Evolutionary conservation across 2,797 vertebrate species (phyloP), one percentile per base, ranked within the genome.

Genomic region (Furcifer pardalis): DNA sequence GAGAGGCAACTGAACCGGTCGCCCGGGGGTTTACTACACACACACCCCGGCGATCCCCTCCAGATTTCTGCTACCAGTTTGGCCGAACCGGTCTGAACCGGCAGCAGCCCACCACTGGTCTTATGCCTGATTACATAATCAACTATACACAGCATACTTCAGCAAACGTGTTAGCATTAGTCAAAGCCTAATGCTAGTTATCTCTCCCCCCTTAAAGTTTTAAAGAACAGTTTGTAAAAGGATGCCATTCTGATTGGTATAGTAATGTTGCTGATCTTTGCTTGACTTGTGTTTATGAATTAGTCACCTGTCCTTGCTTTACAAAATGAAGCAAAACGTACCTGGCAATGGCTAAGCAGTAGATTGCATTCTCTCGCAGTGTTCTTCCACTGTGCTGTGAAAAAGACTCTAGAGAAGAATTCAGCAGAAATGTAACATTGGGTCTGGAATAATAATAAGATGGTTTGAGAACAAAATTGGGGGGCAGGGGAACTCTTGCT

Each of bases 261-360:
- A 25, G 6, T 59, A 60, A 60, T 42, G 37, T 56, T 42, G 49
- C 49, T 71, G 19, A 17, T 79, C 62, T 32, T 40, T 35, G 21
- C 19, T 52, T 79, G 40, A 23, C 6, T 7, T 69, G 7, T 52
- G 35, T 69, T 46, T 49, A 19, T 68, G 10, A 73, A 40, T 72
- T 35, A 63, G 42, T 49, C 44, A 32, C 13, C 25, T 30, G 40
- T 21, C 46, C 35, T 81, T 71, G 35, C 4, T 56, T 56, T 56
- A 56, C 13, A 56, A 81, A 52, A 13, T 25, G 21, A 1, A 66
- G 30, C 37, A 49, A 79, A 68, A 12, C 13, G 1, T 91, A 97
- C 97, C 96, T 97, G 76, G 96, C 96, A 63, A 95, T 82, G 9
- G 93, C 94, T 85, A 96, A 89, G 89, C 91, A 96, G 92, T 95